These are phyloP conservation scores for Gambusia holbrooki DNA, from an alignment of 2,113 vertebrate genomes.

Conservation along the genomic window DNA sequence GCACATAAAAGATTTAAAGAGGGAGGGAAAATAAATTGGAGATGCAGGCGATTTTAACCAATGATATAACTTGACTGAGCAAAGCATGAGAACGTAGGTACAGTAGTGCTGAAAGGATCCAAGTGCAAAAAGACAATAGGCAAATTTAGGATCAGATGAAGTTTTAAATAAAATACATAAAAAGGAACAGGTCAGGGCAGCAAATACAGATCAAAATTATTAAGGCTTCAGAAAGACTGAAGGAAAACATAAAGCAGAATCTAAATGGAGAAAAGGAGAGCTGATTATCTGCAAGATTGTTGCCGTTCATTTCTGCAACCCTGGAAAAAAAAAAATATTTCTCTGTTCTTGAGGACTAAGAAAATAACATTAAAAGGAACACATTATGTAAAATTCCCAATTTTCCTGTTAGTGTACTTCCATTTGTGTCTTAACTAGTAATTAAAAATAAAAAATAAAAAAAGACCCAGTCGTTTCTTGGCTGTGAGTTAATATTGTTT, in stretches of 20 bases:
- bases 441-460: too few species aligned
- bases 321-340: not conserved
- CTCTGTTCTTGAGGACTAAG: not conserved
- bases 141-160: not conserved
- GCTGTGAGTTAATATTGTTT: too few species aligned
- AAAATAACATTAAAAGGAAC: too few species aligned
- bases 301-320: not conserved
- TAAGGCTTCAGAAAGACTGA: not conserved
- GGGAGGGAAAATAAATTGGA: not conserved
- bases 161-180: not conserved
- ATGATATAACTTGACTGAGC: not conserved
- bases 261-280: not conserved
- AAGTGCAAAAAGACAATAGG: not conserved
- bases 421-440: too few species aligned
- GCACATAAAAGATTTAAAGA: not conserved
- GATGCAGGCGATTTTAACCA: not conserved
- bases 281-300: not conserved
- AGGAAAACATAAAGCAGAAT: not conserved
- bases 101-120: not conserved
- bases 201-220: not conserved
- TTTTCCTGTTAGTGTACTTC: too few species aligned
- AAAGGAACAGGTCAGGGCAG: not conserved
- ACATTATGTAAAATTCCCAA: too few species aligned
- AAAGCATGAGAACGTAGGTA: not conserved
- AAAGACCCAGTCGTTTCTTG: too few species aligned